Base-by-base conservation (phyloP, 2,888 invertebrate genomes). In the Tetranychus truncatus region DNA sequence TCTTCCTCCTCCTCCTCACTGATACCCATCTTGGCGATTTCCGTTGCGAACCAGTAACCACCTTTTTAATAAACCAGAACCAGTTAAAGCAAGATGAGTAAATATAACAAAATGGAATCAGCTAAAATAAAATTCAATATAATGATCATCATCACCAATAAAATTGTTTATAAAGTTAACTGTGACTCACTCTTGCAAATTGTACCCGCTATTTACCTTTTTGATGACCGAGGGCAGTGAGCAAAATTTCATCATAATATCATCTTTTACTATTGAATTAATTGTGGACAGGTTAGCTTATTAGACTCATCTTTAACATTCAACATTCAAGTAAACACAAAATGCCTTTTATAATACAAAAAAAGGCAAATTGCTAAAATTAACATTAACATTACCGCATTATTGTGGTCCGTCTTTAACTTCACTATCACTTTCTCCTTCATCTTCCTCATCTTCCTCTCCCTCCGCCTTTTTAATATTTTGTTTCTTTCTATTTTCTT, bases 371-470 rank as follows among this genome's bases (percentile, higher is more conserved):
- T 3, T 55, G 55, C 55, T 55, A 55, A 55, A 55, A 55, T 55
- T 55, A 55, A 55, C 55, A 55, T 55, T 55, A 55, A 55, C 55
- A 55, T 55, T 55, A 55, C 55, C 55, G 55, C 55, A 55, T 55
- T 6, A 55, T 55, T 55, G 55, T 55, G 55, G 55, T 55, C 15
- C 55, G 9, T 55, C 55, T 15, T 55, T 15, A 2, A 5, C 15
- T 15, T 55, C 55, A 9, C 15, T 15, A 55, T 55, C 55, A 55
- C 55, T 55, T 55, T 55, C 55, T 55, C 55, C 55, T 55, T 55
- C 55, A 55, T 55, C 55, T 55, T 15, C 55, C 55, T 55, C 15
- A 55, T 15, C 55, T 15, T 55, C 55, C 55, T 6, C 55, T 15
- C 15, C 55, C 55, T 55, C 55, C 55, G 15, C 55, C 15, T 15